Percentiles rank a stretch among this genome's conserved stretches.
Conservation (phyloP, 2,113 vertebrate genomes). For the Corynorhinus townsendii region DNA sequence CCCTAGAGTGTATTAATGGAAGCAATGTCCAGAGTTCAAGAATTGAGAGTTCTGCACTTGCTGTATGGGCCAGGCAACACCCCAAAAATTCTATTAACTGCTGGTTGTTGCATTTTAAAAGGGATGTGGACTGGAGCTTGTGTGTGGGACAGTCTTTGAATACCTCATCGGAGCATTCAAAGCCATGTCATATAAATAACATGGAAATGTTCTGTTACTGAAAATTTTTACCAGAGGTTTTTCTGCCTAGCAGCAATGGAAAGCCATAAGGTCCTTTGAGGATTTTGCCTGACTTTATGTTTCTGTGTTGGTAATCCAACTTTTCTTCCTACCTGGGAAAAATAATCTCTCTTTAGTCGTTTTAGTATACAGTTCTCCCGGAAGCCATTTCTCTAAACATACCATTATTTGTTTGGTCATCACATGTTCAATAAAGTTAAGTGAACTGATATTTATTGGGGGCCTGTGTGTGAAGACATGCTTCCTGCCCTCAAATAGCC, state of each 20-base stretch:
- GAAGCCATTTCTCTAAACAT: background rate
- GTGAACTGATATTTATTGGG: background rate
- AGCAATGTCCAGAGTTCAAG: background rate
- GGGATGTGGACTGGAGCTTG: background rate
- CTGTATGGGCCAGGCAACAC: background rate
- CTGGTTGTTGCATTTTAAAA: background rate
- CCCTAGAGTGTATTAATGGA: background rate
- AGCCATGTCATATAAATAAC: background rate
- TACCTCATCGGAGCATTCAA: background rate
- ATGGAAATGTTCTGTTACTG: background rate
- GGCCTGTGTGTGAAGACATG: background rate
- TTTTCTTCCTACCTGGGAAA: background rate
- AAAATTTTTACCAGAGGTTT: background rate
- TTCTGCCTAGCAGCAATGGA: background rate
- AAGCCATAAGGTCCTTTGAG: background rate
- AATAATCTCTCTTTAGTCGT: background rate
- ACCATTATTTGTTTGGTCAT: background rate
- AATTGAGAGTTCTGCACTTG: background rate
- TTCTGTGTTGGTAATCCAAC: background rate
- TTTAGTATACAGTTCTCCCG: background rate
- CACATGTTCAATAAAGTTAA: background rate
- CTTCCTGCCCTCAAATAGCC: background rate
- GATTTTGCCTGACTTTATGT: background rate
- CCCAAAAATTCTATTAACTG: background rate
- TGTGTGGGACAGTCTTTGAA: background rate